These are phyloP conservation scores for Hybos culiciformis DNA, from an alignment of 2,888 invertebrate species.

Conservation along the genomic window DNA sequence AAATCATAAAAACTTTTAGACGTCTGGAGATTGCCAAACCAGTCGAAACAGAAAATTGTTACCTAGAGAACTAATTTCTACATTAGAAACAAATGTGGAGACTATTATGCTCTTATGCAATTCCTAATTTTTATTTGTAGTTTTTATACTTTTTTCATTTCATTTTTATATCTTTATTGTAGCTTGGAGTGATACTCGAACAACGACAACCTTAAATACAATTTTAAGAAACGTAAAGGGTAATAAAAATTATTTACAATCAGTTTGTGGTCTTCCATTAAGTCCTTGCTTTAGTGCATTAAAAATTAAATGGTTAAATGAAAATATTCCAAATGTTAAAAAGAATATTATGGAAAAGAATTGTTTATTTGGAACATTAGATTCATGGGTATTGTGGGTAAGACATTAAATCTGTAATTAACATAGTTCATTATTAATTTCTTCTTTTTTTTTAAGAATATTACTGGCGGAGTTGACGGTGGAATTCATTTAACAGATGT, in stretches of 20 bases:
- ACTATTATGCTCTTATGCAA: no score
- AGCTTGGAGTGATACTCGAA: conserved; percentile 89
- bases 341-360: conserved; percentile 52
- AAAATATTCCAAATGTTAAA: conserved; percentile 63
- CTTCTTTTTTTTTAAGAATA: conserved; percentile 35
- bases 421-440: conserved; percentile 5
- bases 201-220: conserved; percentile 67
- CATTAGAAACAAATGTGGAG: no score
- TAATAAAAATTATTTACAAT: conserved; percentile 46
- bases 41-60: no score
- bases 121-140: conserved; percentile 2
- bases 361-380: conserved; percentile 79
- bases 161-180: conserved; percentile 5
- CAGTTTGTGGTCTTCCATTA: conserved; percentile 77
- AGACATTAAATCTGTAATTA: neutral
- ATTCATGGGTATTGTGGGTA: conserved; percentile 93
- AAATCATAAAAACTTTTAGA: no score
- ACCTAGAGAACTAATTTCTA: no score
- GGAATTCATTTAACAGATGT: conserved; percentile 85
- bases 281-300: conserved; percentile 93
- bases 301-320: conserved; percentile 86
- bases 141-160: conserved; percentile 1
- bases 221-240: conserved; percentile 59
- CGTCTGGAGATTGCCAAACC: no score
- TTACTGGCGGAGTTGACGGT: conserved; percentile 43